Evolutionary conservation across 2,888 invertebrate species (phyloP), one percentile per base, ranked within the genome.

Genomic region (Drosophila anceps): DNA sequence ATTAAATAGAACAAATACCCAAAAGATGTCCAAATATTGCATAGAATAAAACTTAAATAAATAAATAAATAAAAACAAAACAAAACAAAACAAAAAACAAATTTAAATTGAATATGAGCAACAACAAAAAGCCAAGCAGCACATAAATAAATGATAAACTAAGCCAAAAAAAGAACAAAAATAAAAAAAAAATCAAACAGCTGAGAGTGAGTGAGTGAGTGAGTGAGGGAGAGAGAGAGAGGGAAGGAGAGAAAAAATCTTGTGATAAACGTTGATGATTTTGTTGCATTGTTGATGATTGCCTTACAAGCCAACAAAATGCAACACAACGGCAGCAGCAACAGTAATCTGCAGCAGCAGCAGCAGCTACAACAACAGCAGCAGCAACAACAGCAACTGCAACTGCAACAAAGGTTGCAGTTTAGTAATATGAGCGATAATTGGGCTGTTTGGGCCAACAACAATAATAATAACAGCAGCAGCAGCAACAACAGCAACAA

Each of bases 211-310:
- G 44, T 4, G 48, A n/a, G n/a, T 29, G 27, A 31, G 48, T 18
- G 46, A 51, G 31, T 12, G 18, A 35, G 35, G 6, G n/a, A 48
- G 27, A 31, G 48, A 31, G 46, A 51, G 31, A 18, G 18, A 35
- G 35, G 6, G 15, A 37, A 15, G 15, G 10, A 35, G 20, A 33
- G 31, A n/a, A 24, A 10, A 65, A 67, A 62, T 31, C 70, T 84
- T 82, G 79, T 87, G 84, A 84, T 87, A 84, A 88, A 81, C 79
- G 64, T 67, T 68, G 74, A 86, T 76, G 76, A 81, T 82, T 81
- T 81, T 79, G 82, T 84, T 82, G 75, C 63, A 37, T 68, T 69
- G 82, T 84, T 80, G 87, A 86, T 84, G 84, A 82, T 80, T 84
- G 82, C 82, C 73, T 66, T 81, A 75, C 79, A 86, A 81, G 65